Evolutionary conservation across 53 echinoderm and acorn worm genomes (phyloP), one percentile per base, ranked within the genome.

Genomic region (Echinometra lucunter): DNA sequence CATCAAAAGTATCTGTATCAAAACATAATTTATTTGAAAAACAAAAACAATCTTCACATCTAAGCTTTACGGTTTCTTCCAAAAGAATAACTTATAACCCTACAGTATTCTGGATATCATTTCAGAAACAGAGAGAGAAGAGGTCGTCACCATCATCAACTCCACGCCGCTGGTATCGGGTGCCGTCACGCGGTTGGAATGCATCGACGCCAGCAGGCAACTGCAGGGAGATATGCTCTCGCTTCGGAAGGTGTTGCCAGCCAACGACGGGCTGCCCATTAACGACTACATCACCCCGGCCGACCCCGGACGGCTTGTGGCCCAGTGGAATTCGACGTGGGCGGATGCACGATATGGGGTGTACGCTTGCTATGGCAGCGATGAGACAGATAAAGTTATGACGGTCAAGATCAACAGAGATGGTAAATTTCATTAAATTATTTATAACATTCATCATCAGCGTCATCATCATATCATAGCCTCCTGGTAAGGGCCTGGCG

Each of bases 141-240:
- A 96, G 37, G 78, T 82, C 21, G 81, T 98, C 19, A 95, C 96
- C 57, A 81, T 98, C 28, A 98, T 98, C 74, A 98, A 98, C 92
- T 98, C 98, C 28, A 96, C 97, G 3, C 98, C 98, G 6, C 93
- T 95, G 34, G 96, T 98, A 27, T 88, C 98, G 60, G 96, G 75
- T 35, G 96, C 93, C 3, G 82, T 66, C 32, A 98, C 98, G 27
- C 66, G 92, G 4, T 45, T 98, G 2, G 96, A 92, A 8, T 98
- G 98, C 82, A 93, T 97, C 27, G 98, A 98, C 40, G 96, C 96
- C 27, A 96, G 92, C 60, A 96, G 94, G 37, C 95, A 83, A 42
- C 82, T 93, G 2, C 6, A 5, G 18, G 93, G 80, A 35, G 44
- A 66, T 45, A 89, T 95, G 66, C 95, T 98, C 15, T 94, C 96